Evolutionary conservation across 2,797 vertebrate species (phyloP).

Genomic region (Lepilemur ruficaudatus): DNA sequence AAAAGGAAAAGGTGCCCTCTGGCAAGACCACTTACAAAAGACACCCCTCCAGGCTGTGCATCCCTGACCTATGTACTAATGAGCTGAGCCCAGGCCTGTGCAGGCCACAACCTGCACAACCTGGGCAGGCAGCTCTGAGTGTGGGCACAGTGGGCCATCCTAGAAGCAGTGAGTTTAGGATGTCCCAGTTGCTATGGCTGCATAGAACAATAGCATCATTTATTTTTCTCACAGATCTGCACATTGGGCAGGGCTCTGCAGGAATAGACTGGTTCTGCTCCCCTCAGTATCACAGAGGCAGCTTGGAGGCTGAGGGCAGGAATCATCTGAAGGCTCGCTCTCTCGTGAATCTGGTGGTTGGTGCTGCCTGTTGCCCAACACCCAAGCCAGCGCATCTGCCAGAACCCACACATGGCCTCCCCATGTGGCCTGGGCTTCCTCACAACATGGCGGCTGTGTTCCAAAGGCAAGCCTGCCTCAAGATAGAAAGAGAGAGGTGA

Average conservation of each 20-base stretch:
- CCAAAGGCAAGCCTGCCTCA: neutral
- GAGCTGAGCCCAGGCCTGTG: neutral
- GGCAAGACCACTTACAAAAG: neutral
- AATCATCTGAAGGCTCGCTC: neutral
- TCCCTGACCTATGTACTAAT: neutral
- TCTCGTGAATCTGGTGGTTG: rapidly evolving
- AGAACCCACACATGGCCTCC: neutral
- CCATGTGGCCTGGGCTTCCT: neutral
- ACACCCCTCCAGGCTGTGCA: neutral
- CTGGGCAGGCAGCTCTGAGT: neutral
- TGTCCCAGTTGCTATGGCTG: neutral
- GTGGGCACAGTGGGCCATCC: too few relatives aligned
- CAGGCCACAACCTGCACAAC: neutral
- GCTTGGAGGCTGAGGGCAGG: neutral
- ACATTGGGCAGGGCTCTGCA: neutral
- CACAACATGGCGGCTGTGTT: neutral
- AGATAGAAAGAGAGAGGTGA: neutral
- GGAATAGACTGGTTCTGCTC: neutral
- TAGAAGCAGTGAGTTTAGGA: neutral
- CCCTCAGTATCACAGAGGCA: rapidly evolving
- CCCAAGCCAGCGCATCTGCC: too few relatives aligned
- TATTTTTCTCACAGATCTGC: neutral
- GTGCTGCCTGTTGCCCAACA: neutral
- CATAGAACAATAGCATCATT: neutral
- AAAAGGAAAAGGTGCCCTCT: neutral